Base-by-base conservation (phyloP, 2,113 vertebrate genomes). In the Columbina picui region DNA sequence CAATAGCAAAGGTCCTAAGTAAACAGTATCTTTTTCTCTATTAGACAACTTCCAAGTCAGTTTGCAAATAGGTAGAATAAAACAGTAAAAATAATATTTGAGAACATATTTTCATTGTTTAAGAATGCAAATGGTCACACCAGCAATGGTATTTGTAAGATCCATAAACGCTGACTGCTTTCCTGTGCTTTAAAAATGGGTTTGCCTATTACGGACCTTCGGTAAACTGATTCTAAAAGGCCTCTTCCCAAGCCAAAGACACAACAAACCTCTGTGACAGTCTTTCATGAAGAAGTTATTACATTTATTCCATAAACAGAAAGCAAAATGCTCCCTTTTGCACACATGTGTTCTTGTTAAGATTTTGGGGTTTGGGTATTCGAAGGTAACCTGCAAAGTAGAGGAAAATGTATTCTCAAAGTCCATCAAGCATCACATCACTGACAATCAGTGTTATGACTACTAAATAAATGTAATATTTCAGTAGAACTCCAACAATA, bases 381-480 rank as follows among this genome's bases (percentile, higher is more conserved):
- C 57, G 49, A 36, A 76, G 30, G 22, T n/a, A 85, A 76, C 6
- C 14, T 39, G 43, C 61, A 50, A 93, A 64, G 18, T 1, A 68
- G 23, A 19, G 36, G n/a, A 53, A 68, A 79, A 61, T 14, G 6
- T 61, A 63, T 41, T 65, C n/a, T 56, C 2, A 3, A 92, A 89
- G 76, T 56, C 49, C 45, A 52, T 27, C 34, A 55, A 52, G 20
- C 7, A 22, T 23, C 0, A 0, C 20, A n/a, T n/a, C 14, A 39
- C 57, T 39, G 34, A 41, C 30, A 30, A 41, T 30, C n/a, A 25
- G 27, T 23, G 47, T 26, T 56, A 57, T 5, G 5, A 39, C n/a
- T 29, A 25, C 30, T 14, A 56, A 70, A 86, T 12, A 57, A 84
- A 65, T 19, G 4, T 10, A 34, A 47, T 13, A 50, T 14, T 85